A percentile compares a stretch with the other conserved stretches of the same genome.
Conservation (phyloP, 2,113 vertebrate species). For the Lathamus discolor region DNA sequence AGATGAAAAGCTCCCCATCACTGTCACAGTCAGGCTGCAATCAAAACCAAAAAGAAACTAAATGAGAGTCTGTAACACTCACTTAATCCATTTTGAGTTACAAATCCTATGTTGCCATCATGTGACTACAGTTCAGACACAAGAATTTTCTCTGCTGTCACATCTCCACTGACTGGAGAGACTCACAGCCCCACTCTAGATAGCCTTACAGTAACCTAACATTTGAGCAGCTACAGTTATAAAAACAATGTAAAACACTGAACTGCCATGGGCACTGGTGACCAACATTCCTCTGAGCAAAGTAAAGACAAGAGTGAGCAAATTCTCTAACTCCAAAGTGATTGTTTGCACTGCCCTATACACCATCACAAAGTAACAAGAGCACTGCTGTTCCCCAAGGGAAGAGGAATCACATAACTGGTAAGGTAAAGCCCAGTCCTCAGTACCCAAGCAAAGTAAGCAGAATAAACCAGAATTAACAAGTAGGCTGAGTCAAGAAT, state of each 20-base stretch:
- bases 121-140: background rate
- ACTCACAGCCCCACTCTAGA: background rate
- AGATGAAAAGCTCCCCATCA: slow-evolving; percentile 74
- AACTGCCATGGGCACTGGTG: background rate
- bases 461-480: background rate
- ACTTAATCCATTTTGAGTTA: background rate
- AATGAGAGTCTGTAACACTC: background rate
- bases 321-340: background rate
- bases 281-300: background rate
- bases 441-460: background rate
- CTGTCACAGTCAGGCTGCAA: slow-evolving; percentile 77
- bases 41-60: background rate
- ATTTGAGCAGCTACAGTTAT: background rate
- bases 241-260: accelerated
- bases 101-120: background rate
- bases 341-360: background rate
- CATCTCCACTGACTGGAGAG: background rate
- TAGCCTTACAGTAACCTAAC: background rate
- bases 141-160: background rate
- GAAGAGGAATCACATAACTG: background rate
- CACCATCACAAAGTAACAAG: background rate
- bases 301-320: accelerated
- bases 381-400: background rate
- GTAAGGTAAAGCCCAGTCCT: background rate
- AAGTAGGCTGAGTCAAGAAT: background rate